These are phyloP conservation scores for Anolis carolinensis DNA, from an alignment of 2,113 vertebrate species.

Conservation along the genomic window DNA sequence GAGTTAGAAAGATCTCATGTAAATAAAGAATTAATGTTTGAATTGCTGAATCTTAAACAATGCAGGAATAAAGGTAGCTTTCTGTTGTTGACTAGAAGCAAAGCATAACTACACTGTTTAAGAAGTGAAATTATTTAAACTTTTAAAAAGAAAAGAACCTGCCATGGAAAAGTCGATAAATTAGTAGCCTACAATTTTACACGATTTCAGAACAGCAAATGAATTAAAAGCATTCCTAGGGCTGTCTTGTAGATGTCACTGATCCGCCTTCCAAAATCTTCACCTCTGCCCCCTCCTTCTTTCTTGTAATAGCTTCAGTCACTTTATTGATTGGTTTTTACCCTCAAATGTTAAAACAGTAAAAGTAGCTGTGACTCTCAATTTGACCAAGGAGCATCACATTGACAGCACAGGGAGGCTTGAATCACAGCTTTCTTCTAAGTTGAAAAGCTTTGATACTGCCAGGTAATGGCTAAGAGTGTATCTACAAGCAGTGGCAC, in stretches of 20 bases:
- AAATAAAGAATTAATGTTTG: not conserved
- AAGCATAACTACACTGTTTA: not conserved
- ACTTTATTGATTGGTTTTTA: slow-evolving; percentile 61
- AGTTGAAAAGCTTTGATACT: slow-evolving; percentile 10
- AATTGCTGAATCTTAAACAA: not conserved
- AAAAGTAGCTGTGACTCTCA: slow-evolving; percentile 46
- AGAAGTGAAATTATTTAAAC: not conserved
- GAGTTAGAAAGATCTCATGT: no score
- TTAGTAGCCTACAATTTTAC: not conserved
- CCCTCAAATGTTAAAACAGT: slow-evolving; percentile 46
- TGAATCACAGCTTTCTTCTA: slow-evolving; percentile 13
- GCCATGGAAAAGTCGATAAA: slow-evolving; percentile 33
- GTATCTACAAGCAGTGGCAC: slow-evolving; percentile 1
- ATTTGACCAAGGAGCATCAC: slow-evolving; percentile 30
- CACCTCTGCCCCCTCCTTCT: slow-evolving; percentile 43
- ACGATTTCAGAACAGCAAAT: slow-evolving; percentile 36
- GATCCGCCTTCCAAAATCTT: slow-evolving; percentile 45
- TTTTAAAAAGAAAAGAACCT: not conserved
- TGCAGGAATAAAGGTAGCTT: not conserved
- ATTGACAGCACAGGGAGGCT: slow-evolving; percentile 29
- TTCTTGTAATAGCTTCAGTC: slow-evolving; percentile 55
- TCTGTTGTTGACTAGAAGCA: not conserved
- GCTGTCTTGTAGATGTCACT: slow-evolving; percentile 33
- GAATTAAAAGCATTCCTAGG: slow-evolving; percentile 32
- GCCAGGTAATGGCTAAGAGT: not conserved